Conservation (phyloP, 1,140 invertebrate species). For the Heterodera schachtii region DNA sequence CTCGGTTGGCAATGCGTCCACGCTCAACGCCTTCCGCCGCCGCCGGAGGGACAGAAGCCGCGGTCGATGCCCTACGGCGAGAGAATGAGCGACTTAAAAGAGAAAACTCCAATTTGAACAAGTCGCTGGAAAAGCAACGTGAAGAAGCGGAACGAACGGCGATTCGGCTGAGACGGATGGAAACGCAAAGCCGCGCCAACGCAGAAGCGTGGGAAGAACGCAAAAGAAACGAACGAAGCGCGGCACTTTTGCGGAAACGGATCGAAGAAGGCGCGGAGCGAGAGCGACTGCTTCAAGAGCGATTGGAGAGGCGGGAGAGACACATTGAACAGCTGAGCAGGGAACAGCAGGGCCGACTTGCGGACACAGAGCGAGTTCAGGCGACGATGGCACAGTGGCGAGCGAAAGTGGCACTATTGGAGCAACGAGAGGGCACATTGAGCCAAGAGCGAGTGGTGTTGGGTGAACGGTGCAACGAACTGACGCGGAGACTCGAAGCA, state of each 20-base stretch:
- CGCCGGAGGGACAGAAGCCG: neutral
- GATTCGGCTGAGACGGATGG: slow-evolving; percentile 23
- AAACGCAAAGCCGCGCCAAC: slow-evolving; percentile 19
- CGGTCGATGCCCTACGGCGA: slow-evolving; percentile 10
- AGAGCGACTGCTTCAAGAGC: slow-evolving; percentile 31
- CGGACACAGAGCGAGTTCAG: slow-evolving; percentile 24
- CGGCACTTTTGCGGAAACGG: slow-evolving; percentile 20
- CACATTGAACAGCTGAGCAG: slow-evolving; percentile 40
- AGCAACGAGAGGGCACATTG: slow-evolving; percentile 17
- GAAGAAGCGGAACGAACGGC: slow-evolving; percentile 32
- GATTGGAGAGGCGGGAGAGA: slow-evolving; percentile 34
- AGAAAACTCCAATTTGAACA: slow-evolving; percentile 34
- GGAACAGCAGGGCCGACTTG: slow-evolving; percentile 16
- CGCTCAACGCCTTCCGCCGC: slow-evolving; percentile 6
- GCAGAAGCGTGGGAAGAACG: slow-evolving; percentile 39
- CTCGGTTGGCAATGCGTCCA: slow-evolving; percentile 16
- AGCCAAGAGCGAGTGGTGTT: slow-evolving; percentile 8
- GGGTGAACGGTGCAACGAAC: neutral
- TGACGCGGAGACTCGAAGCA: slow-evolving; percentile 25
- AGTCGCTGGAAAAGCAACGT: slow-evolving; percentile 32
- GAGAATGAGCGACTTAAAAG: slow-evolving; percentile 39
- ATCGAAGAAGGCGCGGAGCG: slow-evolving; percentile 14
- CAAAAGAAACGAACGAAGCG: slow-evolving; percentile 25
- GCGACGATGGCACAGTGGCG: slow-evolving; percentile 27
- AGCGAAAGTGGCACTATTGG: slow-evolving; percentile 13